Evolutionary conservation across 2,888 invertebrate genomes (phyloP).

Genomic region (Epiblema foenella): DNA sequence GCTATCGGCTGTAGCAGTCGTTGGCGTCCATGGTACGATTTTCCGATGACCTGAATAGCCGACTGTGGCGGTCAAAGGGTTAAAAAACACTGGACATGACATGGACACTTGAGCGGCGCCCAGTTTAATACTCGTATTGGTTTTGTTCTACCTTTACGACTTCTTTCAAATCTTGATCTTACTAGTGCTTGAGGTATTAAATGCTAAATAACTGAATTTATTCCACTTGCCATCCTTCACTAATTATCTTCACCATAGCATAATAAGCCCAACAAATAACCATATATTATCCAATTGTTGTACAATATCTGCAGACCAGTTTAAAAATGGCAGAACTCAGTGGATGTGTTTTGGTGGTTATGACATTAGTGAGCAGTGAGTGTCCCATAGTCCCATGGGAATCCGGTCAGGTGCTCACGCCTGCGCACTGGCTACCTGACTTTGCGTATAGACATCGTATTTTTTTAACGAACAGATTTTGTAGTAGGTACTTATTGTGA

Average conservation of each 20-base stretch:
- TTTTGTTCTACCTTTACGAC: too few species aligned
- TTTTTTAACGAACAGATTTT: constrained; percentile 11
- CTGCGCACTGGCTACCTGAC: constrained; percentile 59
- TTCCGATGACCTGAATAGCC: too few species aligned
- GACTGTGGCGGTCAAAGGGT: too few species aligned
- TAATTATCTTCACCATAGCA: constrained; percentile 14
- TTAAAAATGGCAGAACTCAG: background rate
- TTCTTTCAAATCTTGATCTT: too few species aligned
- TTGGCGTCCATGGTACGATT: too few species aligned
- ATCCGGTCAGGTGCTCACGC: constrained; percentile 73
- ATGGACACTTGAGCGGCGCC: too few species aligned
- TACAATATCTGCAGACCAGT: background rate
- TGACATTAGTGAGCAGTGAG: background rate
- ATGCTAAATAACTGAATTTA: background rate
- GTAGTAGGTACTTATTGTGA: constrained; percentile 8
- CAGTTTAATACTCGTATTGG: too few species aligned
- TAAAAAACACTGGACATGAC: too few species aligned
- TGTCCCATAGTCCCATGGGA: constrained; percentile 55
- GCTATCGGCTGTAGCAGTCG: too few species aligned
- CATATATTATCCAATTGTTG: constrained; percentile 13
- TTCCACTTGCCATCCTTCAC: background rate
- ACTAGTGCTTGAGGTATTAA: too few species aligned
- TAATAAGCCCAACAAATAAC: constrained; percentile 6
- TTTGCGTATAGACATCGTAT: constrained; percentile 16
- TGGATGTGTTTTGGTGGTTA: background rate